These are phyloP conservation scores for Crotalus helleri DNA, from an alignment of 2,113 vertebrate genomes.

Conservation along the genomic window DNA sequence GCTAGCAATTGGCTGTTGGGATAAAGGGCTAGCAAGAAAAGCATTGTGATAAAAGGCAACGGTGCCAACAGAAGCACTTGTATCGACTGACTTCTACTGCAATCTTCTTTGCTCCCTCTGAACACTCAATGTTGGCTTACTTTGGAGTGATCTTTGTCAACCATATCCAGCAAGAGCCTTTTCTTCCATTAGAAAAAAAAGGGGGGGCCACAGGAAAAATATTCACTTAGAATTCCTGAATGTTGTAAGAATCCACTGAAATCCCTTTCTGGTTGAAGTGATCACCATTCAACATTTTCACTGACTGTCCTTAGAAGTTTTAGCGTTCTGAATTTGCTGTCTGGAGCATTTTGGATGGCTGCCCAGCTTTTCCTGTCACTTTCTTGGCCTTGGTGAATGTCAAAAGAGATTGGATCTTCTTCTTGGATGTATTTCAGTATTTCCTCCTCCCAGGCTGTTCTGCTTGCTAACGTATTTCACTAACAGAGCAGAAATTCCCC, in stretches of 20 bases:
- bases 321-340: neutral
- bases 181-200: no score
- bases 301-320: neutral
- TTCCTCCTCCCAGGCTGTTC: conserved; percentile 15
- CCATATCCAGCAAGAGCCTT: neutral
- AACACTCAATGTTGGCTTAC: neutral
- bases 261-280: neutral
- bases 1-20: neutral
- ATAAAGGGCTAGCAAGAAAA: neutral
- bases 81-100: neutral
- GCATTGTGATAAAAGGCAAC: neutral
- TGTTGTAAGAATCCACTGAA: conserved; percentile 1
- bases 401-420: neutral
- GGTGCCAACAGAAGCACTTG: neutral
- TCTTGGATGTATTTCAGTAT: neutral
- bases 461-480: conserved; percentile 10
- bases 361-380: neutral
- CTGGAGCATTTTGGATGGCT: neutral
- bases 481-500: conserved; percentile 10
- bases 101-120: neutral
- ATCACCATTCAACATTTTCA: neutral
- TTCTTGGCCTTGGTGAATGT: neutral
- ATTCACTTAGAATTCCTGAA: neutral
- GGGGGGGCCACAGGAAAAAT: neutral
- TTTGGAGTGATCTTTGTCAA: neutral